These are phyloP conservation scores for Prenolepis imparis DNA, from an alignment of 2,888 invertebrate species.

Conservation along the genomic window DNA sequence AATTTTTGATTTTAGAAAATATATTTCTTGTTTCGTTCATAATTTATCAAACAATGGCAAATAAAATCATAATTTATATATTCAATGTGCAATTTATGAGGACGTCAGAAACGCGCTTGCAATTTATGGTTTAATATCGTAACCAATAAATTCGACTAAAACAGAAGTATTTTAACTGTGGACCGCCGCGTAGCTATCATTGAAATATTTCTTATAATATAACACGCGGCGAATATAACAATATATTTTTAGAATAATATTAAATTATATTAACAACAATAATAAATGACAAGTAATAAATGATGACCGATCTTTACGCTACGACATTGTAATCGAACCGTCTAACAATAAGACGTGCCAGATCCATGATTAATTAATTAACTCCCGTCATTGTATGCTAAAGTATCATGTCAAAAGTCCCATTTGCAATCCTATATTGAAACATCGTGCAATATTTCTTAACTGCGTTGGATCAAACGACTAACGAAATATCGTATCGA, in stretches of 20 bases:
- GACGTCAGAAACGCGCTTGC: constrained; percentile 1
- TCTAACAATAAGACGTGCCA: constrained; percentile 56
- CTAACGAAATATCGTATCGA: neutral
- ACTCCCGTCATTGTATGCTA: constrained; percentile 71
- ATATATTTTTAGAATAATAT: neutral
- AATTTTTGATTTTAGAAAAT: neutral
- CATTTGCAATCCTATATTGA: constrained; percentile 26
- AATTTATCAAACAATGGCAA: neutral
- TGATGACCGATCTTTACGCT: neutral
- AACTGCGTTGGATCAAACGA: constrained; percentile 9
- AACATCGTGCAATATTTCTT: constrained; percentile 34
- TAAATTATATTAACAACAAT: neutral
- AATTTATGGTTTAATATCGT: constrained; percentile 41
- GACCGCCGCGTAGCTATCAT: neutral
- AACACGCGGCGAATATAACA: neutral
- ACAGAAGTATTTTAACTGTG: neutral
- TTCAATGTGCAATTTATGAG: constrained; percentile 13
- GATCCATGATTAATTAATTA: constrained; percentile 61
- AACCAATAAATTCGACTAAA: constrained; percentile 12
- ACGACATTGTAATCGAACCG: neutral
- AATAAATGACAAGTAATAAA: neutral
- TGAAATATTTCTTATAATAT: constrained; percentile 12
- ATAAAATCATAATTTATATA: constrained; percentile 12
- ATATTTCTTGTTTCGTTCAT: neutral
- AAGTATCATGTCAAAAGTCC: constrained; percentile 42